phyloP scores from a whole-genome alignment of 2,888 invertebrate genomes.

The Trimorus sp. region DNA sequence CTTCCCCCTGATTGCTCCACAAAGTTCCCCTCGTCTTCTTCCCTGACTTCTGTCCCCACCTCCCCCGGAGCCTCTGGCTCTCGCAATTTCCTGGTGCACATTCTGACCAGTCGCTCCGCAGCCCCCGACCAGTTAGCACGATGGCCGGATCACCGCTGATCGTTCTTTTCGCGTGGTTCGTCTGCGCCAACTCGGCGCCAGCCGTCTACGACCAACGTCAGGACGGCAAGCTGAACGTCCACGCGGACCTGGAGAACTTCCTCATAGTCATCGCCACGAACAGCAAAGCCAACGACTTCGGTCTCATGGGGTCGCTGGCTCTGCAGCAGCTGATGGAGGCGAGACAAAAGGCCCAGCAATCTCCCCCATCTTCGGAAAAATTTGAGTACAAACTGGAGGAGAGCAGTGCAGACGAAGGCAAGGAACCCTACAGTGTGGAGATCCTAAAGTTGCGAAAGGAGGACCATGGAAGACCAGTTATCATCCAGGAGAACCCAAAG shows the following conservation, averaged over 20 bases:
- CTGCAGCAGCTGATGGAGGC: constrained; percentile 52
- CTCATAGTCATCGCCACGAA: constrained; percentile 86
- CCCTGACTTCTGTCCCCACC: no score
- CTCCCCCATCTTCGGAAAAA: constrained; percentile 69
- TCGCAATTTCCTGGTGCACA: no score
- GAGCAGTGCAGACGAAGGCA: constrained; percentile 59
- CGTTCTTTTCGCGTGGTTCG: not conserved
- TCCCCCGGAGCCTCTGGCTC: no score
- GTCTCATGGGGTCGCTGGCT: constrained; percentile 45
- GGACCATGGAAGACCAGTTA: constrained; percentile 34
- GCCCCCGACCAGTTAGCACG: no score
- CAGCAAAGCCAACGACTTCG: constrained; percentile 41
- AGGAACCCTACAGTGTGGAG: constrained; percentile 69
- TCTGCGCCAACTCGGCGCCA: constrained; percentile 75
- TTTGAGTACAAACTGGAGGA: constrained; percentile 60
- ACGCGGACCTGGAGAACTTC: constrained; percentile 89
- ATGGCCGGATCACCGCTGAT: not conserved
- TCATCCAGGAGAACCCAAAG: constrained; percentile 42
- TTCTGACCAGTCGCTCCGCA: no score
- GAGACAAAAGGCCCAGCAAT: constrained; percentile 67
- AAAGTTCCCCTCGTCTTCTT: no score
- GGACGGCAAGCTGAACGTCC: constrained; percentile 88
- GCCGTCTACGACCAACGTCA: constrained; percentile 87
- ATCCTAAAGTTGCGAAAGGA: constrained; percentile 63
- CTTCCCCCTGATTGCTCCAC: no score